These are phyloP conservation scores for Drosophila repleta DNA, from an alignment of 1,140 invertebrate genomes.

Conservation along the genomic window DNA sequence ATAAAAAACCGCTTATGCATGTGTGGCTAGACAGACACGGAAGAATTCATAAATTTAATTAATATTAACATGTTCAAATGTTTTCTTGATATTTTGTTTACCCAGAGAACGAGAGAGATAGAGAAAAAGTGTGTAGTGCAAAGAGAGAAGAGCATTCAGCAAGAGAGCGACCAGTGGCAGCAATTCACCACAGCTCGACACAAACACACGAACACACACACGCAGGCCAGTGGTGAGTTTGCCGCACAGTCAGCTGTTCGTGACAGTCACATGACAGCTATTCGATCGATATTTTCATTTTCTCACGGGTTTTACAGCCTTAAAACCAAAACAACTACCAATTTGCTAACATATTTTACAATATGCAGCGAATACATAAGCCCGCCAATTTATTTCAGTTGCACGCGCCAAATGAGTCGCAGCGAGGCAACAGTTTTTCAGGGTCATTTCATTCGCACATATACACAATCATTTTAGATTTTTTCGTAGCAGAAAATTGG, in stretches of 20 bases:
- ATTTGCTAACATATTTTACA: slow-evolving; percentile 59
- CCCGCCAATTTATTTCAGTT: slow-evolving; percentile 11
- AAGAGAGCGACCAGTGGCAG: not conserved
- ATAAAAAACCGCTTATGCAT: slow-evolving; percentile 1
- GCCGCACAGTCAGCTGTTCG: slow-evolving; percentile 66
- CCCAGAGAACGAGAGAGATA: slow-evolving; percentile 39
- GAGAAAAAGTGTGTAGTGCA: not conserved
- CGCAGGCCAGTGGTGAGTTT: slow-evolving; percentile 55
- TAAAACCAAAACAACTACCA: slow-evolving; percentile 47
- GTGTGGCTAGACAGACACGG: not conserved
- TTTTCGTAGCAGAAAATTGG: slow-evolving; percentile 5
- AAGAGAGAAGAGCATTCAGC: not conserved
- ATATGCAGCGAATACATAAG: not conserved
- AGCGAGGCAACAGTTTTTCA: slow-evolving; percentile 52
- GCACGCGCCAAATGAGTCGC: not conserved
- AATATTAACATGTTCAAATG: slow-evolving; percentile 35
- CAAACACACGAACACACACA: slow-evolving; percentile 22
- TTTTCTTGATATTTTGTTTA: slow-evolving; percentile 67
- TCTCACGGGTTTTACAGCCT: slow-evolving; percentile 66
- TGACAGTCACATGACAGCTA: slow-evolving; percentile 80
- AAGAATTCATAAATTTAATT: slow-evolving; percentile 30
- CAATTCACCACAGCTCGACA: slow-evolving; percentile 18
- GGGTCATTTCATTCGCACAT: slow-evolving; percentile 60
- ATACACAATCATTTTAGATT: slow-evolving; percentile 32
- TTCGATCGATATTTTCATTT: slow-evolving; percentile 80